Percentiles rank a stretch among this genome's conserved stretches.
Evolutionary conservation across 2,797 vertebrate species (phyloP).

Genomic region (Petrocephalus sullivani): DNA sequence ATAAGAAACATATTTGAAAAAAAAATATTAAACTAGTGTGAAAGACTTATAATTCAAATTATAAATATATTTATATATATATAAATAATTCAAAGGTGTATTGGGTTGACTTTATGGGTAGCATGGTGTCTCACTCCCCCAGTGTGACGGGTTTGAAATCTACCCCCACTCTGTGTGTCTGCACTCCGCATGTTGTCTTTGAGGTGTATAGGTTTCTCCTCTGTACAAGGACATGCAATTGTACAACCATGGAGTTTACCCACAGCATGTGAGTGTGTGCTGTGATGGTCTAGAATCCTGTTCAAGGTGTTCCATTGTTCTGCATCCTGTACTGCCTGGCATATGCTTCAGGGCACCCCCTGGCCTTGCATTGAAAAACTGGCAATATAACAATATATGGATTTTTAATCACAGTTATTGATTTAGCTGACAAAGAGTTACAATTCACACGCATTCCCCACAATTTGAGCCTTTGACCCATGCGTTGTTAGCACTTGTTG

Average conservation of each 20-base stretch:
- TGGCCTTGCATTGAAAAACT: background rate
- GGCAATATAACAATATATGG: background rate
- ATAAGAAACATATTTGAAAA: background rate
- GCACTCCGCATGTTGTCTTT: background rate
- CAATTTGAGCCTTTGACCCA: background rate
- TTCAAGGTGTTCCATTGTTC: background rate
- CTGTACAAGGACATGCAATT: background rate
- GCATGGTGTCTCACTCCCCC: background rate
- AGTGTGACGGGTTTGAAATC: background rate
- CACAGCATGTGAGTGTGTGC: background rate
- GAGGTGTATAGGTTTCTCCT: background rate
- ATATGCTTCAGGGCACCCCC: background rate
- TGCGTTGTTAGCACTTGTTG: background rate
- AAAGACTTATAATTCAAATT: background rate
- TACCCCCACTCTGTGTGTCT: background rate
- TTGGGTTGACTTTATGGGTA: background rate
- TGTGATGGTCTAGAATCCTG: background rate
- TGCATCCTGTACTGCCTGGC: background rate
- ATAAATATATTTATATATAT: no score
- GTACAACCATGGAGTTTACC: background rate
- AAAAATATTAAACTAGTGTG: background rate
- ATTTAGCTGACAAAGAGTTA: background rate
- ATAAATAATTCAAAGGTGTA: background rate
- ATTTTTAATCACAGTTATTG: background rate
- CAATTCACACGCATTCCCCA: background rate